These are phyloP conservation scores for Nezara viridula DNA, from an alignment of 2,888 invertebrate species.

Conservation along the genomic window DNA sequence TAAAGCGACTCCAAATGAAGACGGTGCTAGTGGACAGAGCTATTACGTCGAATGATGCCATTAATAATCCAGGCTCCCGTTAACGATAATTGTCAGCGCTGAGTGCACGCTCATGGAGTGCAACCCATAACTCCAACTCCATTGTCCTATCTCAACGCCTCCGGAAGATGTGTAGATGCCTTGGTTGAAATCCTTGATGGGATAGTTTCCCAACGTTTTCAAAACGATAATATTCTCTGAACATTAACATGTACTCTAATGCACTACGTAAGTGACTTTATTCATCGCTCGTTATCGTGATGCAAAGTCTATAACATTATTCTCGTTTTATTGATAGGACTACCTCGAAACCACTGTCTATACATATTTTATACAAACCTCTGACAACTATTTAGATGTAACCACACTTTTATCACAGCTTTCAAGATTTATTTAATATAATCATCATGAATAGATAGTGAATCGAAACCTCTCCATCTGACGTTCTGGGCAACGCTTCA, in stretches of 20 bases:
- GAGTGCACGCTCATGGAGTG: not conserved
- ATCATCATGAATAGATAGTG: too few relatives aligned
- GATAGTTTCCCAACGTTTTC: not conserved
- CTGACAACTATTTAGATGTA: too few relatives aligned
- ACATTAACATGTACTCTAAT: not conserved
- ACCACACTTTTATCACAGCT: too few relatives aligned
- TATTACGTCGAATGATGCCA: constrained; percentile 43
- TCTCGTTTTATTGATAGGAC: too few relatives aligned
- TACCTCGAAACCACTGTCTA: too few relatives aligned
- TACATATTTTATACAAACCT: too few relatives aligned
- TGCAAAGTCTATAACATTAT: too few relatives aligned
- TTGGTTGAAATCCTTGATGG: too few relatives aligned
- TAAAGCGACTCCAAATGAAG: not conserved
- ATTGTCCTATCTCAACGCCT: constrained; percentile 3
- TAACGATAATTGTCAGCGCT: constrained; percentile 46
- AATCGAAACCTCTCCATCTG: too few relatives aligned
- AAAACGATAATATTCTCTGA: not conserved
- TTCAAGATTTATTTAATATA: too few relatives aligned
- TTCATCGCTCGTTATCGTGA: too few relatives aligned
- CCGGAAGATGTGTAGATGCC: not conserved
- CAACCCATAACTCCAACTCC: not conserved
- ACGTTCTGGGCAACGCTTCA: too few relatives aligned
- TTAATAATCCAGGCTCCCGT: constrained; percentile 30
- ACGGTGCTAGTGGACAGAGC: constrained; percentile 33
- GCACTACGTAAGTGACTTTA: not conserved